Conservation (phyloP, 1,140 invertebrate species). For the Rhopalosiphum padi region DNA sequence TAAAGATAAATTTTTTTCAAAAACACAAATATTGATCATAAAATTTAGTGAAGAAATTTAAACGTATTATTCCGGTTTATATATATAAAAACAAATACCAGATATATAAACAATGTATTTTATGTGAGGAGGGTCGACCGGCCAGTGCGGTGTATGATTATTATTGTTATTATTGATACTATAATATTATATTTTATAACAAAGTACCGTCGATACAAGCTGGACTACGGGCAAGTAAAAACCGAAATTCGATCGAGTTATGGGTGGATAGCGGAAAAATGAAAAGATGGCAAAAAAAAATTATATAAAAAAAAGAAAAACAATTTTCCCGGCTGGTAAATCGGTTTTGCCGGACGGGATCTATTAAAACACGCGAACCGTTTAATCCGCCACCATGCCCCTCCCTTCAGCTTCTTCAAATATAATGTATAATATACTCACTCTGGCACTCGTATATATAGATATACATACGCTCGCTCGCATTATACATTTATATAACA, state of each 20-base stretch:
- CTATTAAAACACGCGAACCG: conserved; percentile 43
- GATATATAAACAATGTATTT: not conserved
- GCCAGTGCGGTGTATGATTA: not conserved
- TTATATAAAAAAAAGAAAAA: not conserved
- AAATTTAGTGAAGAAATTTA: not conserved
- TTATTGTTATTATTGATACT: not conserved
- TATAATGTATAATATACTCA: conserved; percentile 11
- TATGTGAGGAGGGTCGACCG: not conserved
- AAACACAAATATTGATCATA: not conserved
- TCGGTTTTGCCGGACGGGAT: conserved; percentile 32
- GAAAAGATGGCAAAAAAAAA: not conserved
- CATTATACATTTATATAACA: not conserved
- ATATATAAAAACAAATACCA: no score
- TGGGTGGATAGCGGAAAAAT: not conserved
- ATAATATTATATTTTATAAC: not conserved
- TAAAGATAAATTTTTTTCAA: not conserved
- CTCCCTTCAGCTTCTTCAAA: not conserved
- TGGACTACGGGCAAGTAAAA: not conserved
- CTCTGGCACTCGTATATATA: not conserved
- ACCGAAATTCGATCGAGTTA: conserved; percentile 21
- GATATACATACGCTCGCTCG: not conserved
- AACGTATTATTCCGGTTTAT: not conserved
- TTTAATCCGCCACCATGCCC: not conserved
- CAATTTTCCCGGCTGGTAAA: conserved; percentile 40
- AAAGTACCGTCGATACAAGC: not conserved